Evolutionary conservation across 2,113 vertebrate species (phyloP), one percentile per base, ranked within the genome.

Genomic region (Bungarus multicinctus): DNA sequence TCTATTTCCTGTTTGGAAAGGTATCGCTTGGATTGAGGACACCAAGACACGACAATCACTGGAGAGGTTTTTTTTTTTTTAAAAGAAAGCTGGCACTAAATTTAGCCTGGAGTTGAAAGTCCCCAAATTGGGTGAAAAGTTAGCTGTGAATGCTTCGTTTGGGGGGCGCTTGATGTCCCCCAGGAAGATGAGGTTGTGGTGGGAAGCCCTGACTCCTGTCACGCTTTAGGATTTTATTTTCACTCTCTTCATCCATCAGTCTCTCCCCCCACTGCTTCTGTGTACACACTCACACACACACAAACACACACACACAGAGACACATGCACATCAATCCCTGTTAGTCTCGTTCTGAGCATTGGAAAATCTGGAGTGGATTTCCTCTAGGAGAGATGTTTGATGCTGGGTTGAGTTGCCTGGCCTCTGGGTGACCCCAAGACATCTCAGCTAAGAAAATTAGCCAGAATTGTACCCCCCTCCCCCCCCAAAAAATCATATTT

Each of bases 281-380:
- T 64, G 30, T 11, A n/a, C 4, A 47, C 39, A 25, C 4, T 5
- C 27, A n/a, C 10, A 34, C 64, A 69, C 64, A 16, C 60, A 64
- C 27, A 60, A 9, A 64, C 58, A 64, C 60, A n/a, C 27, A 64
- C 64, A 69, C 30, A 69, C 4, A 69, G 0, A 69, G 1, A 16
- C 0, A 74, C 14, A 64, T 0, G 1, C 54, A 4, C 14, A n/a
- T 9, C 50, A 60, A 47, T n/a, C 85, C 43, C 50, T 58, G 45
- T n/a, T 85, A 45, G 89, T 52, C 27, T 47, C 11, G 5, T 16
- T 55, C 8, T 91, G 47, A 55, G 3, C 50, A 3, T n/a, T 54
- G 55, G 39, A 93, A 91, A 93, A 81, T 50, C 69, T 30, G 93
- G n/a, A 91, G 9, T 85, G 64, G 90, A 93, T 89, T 91, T 34